Evolutionary conservation across 2,113 vertebrate genomes (phyloP).

Genomic region (Hydrochoerus hydrochaeris): DNA sequence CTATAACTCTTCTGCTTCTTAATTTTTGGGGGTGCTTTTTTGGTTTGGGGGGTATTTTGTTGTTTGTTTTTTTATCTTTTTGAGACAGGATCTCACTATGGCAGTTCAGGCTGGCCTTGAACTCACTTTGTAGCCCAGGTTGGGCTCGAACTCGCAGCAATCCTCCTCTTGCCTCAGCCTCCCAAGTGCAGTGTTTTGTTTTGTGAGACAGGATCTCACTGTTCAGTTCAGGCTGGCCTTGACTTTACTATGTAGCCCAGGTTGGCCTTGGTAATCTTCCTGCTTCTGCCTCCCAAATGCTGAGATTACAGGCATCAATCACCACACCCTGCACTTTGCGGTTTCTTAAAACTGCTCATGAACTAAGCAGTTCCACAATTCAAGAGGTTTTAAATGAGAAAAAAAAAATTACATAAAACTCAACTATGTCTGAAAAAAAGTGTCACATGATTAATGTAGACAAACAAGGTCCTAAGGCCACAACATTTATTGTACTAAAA

Average conservation of each 20-base stretch:
- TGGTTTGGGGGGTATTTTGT: no score
- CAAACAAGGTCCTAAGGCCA: neutral
- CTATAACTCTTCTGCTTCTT: neutral
- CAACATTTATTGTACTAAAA: neutral
- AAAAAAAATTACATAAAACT: neutral
- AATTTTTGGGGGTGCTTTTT: neutral
- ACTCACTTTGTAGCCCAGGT: no score
- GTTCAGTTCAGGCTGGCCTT: neutral
- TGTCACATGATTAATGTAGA: neutral
- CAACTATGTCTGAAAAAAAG: neutral
- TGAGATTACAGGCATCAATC: neutral
- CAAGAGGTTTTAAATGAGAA: neutral
- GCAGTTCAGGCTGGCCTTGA: no score
- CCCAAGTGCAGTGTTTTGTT: neutral
- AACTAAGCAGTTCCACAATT: slow-evolving; percentile 23
- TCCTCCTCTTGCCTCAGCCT: no score
- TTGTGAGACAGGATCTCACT: neutral
- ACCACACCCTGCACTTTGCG: neutral
- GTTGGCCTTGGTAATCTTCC: neutral
- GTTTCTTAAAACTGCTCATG: neutral
- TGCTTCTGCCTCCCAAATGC: neutral
- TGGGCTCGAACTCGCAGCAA: no score
- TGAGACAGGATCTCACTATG: no score
- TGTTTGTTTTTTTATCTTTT: no score
- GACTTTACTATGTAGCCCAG: neutral